phyloP scores from a whole-genome alignment of 2,797 vertebrate genomes.

The Galago senegalensis region DNA sequence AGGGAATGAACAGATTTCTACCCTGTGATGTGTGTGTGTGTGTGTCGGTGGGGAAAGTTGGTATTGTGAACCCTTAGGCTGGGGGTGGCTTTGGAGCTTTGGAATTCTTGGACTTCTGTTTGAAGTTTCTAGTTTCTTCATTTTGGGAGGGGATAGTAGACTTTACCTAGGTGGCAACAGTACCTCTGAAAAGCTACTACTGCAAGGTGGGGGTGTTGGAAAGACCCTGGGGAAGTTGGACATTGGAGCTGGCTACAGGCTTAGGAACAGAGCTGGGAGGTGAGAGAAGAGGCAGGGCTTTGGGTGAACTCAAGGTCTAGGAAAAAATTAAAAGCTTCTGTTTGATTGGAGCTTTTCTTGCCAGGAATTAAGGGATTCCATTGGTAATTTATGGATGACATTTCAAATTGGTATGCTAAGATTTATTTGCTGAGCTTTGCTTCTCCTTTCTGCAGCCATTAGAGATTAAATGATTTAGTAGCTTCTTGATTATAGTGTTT shows the following conservation, averaged over 20 bases:
- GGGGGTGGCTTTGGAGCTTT: neutral
- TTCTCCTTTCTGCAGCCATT: neutral
- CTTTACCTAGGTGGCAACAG: neutral
- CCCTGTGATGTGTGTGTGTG: neutral
- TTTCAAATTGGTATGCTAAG: neutral
- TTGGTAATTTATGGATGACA: neutral
- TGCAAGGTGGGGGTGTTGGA: neutral
- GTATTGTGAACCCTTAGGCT: neutral
- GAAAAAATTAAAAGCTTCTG: neutral
- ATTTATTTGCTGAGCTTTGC: slow-evolving; percentile 50
- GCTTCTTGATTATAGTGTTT: neutral
- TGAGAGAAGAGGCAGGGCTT: neutral
- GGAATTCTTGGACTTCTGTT: neutral
- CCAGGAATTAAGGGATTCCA: neutral
- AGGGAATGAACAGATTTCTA: neutral
- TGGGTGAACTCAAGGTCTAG: neutral
- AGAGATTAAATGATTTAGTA: neutral
- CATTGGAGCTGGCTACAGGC: neutral
- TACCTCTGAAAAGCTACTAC: neutral
- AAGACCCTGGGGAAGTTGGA: neutral
- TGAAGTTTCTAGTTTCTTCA: neutral
- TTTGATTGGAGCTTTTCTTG: neutral
- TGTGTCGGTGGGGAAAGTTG: neutral
- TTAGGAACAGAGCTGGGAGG: neutral
- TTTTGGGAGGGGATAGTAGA: neutral